phyloP scores from a whole-genome alignment of 2,113 vertebrate genomes.

The Chascanopsetta lugubris region DNA sequence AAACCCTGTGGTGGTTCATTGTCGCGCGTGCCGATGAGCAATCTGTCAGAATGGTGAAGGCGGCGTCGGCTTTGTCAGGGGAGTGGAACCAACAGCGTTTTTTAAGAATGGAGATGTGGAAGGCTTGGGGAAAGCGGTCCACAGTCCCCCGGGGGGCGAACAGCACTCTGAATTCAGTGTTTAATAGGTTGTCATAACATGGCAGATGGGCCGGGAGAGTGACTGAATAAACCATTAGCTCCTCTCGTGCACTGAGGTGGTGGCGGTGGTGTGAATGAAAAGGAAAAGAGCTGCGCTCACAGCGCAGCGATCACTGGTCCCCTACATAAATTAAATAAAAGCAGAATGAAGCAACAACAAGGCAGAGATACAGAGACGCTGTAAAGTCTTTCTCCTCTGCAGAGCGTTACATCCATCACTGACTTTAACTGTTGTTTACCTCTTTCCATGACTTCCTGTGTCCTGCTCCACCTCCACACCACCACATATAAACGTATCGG shows the following conservation, averaged over 20 bases:
- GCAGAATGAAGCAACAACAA: background rate
- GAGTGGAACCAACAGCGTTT: constrained; percentile 49
- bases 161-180: constrained; percentile 54
- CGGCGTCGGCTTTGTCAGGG: constrained; percentile 18
- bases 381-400: background rate
- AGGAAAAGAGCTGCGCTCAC: background rate
- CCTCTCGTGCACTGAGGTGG: background rate
- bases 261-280: background rate
- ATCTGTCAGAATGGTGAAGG: constrained; percentile 50
- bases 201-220: constrained; percentile 40
- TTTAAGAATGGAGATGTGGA: constrained; percentile 29
- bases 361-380: background rate
- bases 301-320: background rate
- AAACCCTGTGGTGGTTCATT: constrained; percentile 5
- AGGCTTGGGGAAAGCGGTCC: constrained; percentile 21
- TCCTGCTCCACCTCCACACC: background rate
- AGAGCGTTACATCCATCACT: background rate
- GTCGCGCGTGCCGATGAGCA: constrained; percentile 5
- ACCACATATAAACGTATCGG: too few species aligned
- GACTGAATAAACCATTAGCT: constrained; percentile 65
- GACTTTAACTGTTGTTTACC: background rate
- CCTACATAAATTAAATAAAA: background rate
- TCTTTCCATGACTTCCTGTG: background rate
- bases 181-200: constrained; percentile 70
- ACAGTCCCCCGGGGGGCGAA: constrained; percentile 39